A percentile compares a stretch with the other conserved stretches of the same genome.
These are phyloP conservation scores for Girardinichthys multiradiatus DNA, from an alignment of 2,113 vertebrate species.

Conservation along the genomic window DNA sequence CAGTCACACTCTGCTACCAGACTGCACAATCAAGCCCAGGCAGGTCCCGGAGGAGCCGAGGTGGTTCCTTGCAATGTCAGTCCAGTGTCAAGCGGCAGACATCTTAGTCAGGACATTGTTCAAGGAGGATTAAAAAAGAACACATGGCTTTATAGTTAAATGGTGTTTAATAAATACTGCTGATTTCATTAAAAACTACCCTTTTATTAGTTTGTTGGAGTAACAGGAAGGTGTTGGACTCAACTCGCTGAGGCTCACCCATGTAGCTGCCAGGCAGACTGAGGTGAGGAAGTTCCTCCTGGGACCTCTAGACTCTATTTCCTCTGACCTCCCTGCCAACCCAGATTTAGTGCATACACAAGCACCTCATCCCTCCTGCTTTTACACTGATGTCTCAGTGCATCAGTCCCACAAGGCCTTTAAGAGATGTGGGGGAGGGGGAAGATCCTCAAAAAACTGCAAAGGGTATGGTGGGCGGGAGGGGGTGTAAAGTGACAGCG, in stretches of 20 bases:
- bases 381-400: slow-evolving; percentile 66
- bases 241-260: slow-evolving; percentile 53
- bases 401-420: slow-evolving; percentile 67
- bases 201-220: slow-evolving; percentile 54
- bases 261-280: slow-evolving; percentile 40
- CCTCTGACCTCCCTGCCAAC: slow-evolving; percentile 77
- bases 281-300: slow-evolving; percentile 71
- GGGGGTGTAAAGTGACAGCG: slow-evolving; percentile 6
- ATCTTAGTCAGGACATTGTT: slow-evolving; percentile 71
- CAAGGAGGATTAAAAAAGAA: slow-evolving; percentile 59
- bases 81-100: slow-evolving; percentile 74
- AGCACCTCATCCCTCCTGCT: slow-evolving; percentile 73
- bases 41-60: slow-evolving; percentile 70
- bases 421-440: slow-evolving; percentile 14
- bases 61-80: slow-evolving; percentile 74
- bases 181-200: slow-evolving; percentile 44
- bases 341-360: slow-evolving; percentile 75
- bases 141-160: not conserved
- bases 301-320: slow-evolving; percentile 76
- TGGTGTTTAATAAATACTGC: not conserved
- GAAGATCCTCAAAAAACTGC: slow-evolving; percentile 33
- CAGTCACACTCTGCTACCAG: slow-evolving; percentile 70
- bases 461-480: slow-evolving; percentile 24
- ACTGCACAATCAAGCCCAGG: slow-evolving; percentile 76
- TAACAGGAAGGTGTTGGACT: slow-evolving; percentile 38